Evolutionary conservation across 2,797 vertebrate species (phyloP).

Genomic region (Schizothorax lantsangensis): DNA sequence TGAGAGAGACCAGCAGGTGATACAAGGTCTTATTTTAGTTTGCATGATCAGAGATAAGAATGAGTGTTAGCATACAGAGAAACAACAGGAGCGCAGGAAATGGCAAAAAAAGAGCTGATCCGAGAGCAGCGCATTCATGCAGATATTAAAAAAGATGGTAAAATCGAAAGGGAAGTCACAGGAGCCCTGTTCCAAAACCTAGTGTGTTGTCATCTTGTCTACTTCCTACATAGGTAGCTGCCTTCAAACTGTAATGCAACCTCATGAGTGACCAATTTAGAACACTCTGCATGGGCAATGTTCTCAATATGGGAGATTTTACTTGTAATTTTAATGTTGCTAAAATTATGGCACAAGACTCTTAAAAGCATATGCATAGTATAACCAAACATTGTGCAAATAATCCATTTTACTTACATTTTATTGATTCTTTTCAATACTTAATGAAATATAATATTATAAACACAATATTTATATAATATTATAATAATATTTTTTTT

Average conservation of each 20-base stretch:
- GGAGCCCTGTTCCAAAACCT: conserved; percentile 30
- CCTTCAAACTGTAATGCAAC: neutral
- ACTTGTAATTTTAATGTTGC: neutral
- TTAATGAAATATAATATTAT: too few relatives aligned
- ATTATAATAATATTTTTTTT: too few relatives aligned
- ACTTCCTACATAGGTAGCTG: neutral
- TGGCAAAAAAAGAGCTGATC: neutral
- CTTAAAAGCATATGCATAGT: neutral
- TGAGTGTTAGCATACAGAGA: conserved; percentile 9
- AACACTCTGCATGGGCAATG: neutral
- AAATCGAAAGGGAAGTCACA: neutral
- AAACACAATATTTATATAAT: too few relatives aligned
- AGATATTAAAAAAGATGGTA: neutral
- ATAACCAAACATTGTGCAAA: neutral
- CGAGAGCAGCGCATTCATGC: neutral
- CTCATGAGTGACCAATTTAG: neutral
- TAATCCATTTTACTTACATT: too few relatives aligned
- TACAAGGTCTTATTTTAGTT: conserved; percentile 47
- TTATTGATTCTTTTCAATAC: too few relatives aligned
- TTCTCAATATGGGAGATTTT: neutral
- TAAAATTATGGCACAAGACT: neutral
- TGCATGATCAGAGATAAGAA: conserved; percentile 33
- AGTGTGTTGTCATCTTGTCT: neutral
- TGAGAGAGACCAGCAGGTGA: conserved; percentile 34
- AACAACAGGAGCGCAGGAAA: neutral